Percentiles rank a stretch among this genome's conserved stretches.
phyloP scores from a whole-genome alignment of 2,797 vertebrate species.

The Glyptemys insculpta region DNA sequence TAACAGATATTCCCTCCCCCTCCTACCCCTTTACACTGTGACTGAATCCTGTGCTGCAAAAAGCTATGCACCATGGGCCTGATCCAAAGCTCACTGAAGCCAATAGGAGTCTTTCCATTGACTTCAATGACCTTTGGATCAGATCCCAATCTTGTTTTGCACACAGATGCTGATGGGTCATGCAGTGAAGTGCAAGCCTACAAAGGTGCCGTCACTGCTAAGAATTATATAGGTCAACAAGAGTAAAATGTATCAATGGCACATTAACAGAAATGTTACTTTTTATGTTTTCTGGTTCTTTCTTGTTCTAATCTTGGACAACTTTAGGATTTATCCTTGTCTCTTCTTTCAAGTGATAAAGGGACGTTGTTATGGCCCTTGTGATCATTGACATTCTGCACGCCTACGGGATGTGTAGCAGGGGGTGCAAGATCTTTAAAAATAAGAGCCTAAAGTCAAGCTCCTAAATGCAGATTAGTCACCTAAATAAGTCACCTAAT shows the following conservation, averaged over 20 bases:
- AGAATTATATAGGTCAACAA: not conserved
- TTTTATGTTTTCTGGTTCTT: conserved; percentile 8
- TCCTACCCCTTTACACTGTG: not conserved
- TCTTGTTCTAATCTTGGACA: not conserved
- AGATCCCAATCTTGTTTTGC: not conserved
- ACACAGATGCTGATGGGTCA: not conserved
- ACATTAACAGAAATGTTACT: not conserved
- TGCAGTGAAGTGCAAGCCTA: not conserved
- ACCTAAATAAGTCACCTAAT: not conserved
- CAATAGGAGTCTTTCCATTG: not conserved
- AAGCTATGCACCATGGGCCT: not conserved
- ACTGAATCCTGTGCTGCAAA: not conserved
- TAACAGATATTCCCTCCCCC: not conserved
- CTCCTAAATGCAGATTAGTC: conserved; percentile 18
- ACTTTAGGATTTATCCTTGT: not conserved
- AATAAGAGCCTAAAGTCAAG: not conserved
- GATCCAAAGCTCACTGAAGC: not conserved
- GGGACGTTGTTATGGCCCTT: not conserved
- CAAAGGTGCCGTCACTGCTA: not conserved
- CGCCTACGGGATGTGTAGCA: conserved; percentile 29
- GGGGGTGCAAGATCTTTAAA: not conserved
- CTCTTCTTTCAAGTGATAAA: conserved; percentile 30
- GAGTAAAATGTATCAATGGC: conserved; percentile 33
- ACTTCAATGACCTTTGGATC: not conserved
- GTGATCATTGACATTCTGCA: conserved; percentile 42